A percentile compares a stretch with the other conserved stretches of the same genome.
phyloP scores from a whole-genome alignment of 2,888 invertebrate genomes.

The Sinotaia quadrata region DNA sequence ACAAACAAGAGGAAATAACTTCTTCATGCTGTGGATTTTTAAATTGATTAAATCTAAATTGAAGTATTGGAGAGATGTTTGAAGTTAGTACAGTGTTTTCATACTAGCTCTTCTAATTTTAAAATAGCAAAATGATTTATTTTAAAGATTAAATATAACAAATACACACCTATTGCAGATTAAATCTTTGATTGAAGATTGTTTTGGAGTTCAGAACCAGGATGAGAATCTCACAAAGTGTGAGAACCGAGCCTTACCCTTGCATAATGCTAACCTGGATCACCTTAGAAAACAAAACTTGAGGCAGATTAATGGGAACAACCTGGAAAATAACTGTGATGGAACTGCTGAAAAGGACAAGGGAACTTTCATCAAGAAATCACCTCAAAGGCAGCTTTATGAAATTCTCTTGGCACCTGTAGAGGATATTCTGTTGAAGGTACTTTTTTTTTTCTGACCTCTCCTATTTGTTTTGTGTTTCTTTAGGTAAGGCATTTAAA shows the following conservation, averaged over 20 bases:
- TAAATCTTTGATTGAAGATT: no score
- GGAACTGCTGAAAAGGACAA: constrained; percentile 20
- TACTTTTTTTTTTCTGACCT: not conserved
- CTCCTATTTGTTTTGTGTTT: not conserved
- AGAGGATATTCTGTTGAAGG: constrained; percentile 59
- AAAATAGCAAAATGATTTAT: no score
- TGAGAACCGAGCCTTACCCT: constrained; percentile 62
- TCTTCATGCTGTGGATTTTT: no score
- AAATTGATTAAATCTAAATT: no score
- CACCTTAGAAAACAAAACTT: constrained; percentile 44
- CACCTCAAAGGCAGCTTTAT: constrained; percentile 55
- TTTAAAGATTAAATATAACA: no score
- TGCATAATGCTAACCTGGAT: constrained; percentile 43
- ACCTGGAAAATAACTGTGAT: not conserved
- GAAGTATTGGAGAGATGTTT: no score
- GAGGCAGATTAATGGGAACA: constrained; percentile 12
- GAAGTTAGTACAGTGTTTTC: no score
- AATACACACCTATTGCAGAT: no score
- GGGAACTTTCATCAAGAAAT: constrained; percentile 32
- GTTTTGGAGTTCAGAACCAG: no score
- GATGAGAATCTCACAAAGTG: constrained; percentile 45
- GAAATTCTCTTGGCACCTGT: constrained; percentile 63
- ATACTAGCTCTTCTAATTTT: no score
- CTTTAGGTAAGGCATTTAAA: no score
- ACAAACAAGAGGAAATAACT: no score